Evolutionary conservation across 2,797 vertebrate species (phyloP).

Genomic region (Acropternis orthonyx): DNA sequence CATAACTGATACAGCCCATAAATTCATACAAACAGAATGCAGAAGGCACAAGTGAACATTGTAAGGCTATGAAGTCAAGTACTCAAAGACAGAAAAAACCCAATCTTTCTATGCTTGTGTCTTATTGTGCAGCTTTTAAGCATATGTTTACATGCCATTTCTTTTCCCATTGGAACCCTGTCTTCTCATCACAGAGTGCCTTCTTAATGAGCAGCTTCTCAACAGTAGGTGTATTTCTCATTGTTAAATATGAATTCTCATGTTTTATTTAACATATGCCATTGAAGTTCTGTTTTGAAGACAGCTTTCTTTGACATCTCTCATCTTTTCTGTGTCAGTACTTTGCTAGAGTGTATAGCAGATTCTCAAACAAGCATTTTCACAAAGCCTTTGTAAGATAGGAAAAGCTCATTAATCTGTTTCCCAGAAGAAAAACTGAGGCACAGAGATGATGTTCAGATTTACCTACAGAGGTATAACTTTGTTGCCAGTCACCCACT

Average conservation of each 20-base stretch:
- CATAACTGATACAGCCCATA: background rate
- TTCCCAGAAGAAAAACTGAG: background rate
- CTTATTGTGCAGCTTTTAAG: background rate
- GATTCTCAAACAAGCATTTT: background rate
- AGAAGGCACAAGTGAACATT: background rate
- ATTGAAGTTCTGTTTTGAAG: constrained; percentile 25
- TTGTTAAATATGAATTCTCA: background rate
- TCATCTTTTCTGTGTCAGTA: background rate
- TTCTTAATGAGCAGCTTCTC: constrained; percentile 33
- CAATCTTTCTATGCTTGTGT: background rate
- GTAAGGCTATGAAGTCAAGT: background rate
- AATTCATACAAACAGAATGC: background rate
- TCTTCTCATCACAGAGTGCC: background rate
- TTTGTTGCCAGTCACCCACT: background rate
- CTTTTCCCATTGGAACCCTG: background rate
- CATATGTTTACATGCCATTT: background rate
- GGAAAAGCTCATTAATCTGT: background rate
- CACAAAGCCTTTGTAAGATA: background rate
- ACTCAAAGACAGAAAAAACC: background rate
- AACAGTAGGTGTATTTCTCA: background rate
- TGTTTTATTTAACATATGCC: constrained; percentile 38
- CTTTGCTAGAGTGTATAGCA: background rate
- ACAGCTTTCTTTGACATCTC: background rate
- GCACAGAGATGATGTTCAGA: background rate
- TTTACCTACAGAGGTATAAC: background rate